Evolutionary conservation across 30 jellyfish, hydroid and myxozoan genomes (phyloP).

Genomic region (Pelagia noctiluca): DNA sequence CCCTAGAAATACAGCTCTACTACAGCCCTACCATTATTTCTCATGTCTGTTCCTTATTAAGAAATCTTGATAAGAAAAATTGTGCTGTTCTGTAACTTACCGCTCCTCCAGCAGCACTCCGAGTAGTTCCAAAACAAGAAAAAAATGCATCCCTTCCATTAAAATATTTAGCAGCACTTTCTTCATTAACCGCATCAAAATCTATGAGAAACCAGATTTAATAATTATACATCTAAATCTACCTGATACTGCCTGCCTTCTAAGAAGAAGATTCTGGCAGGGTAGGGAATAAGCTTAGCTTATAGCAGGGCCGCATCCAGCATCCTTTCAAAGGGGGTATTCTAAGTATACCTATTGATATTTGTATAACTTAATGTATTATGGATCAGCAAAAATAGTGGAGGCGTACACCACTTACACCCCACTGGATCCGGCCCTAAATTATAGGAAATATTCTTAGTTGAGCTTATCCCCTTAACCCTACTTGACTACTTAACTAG

Average conservation of each 20-base stretch:
- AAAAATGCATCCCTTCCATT: slow-evolving; percentile 83
- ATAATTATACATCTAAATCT: background rate
- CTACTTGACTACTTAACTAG: too few species aligned
- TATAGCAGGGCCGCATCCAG: too few species aligned
- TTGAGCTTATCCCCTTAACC: too few species aligned
- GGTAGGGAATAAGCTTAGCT: background rate
- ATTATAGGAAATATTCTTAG: too few species aligned
- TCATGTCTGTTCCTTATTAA: background rate
- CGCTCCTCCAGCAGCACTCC: slow-evolving; percentile 87
- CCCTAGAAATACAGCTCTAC: background rate
- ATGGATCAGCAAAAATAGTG: too few species aligned
- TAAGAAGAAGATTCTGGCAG: background rate
- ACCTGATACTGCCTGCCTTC: background rate
- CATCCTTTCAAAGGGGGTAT: too few species aligned
- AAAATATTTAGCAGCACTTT: slow-evolving; percentile 74
- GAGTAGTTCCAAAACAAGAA: slow-evolving; percentile 92
- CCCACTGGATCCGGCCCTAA: too few species aligned
- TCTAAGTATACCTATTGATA: too few species aligned
- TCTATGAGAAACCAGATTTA: slow-evolving; percentile 37
- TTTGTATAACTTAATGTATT: background rate
- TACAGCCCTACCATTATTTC: background rate
- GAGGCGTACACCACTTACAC: too few species aligned
- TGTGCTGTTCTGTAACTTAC: slow-evolving; percentile 12
- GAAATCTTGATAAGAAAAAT: background rate
- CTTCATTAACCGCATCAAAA: slow-evolving; percentile 77